Evolutionary conservation across 2,888 invertebrate species (phyloP).

Genomic region (Ptychoptera contaminata): DNA sequence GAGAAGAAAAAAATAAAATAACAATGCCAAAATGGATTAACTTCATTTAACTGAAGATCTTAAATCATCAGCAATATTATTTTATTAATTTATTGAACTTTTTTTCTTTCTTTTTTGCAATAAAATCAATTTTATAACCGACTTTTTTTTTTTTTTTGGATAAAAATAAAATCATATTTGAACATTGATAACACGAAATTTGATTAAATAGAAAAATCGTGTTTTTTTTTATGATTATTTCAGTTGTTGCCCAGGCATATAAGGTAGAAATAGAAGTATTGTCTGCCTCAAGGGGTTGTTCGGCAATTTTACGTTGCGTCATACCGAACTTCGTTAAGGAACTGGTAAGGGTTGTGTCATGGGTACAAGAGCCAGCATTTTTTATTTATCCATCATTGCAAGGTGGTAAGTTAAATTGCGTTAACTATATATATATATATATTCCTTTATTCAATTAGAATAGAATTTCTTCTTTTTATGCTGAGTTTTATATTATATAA

Average conservation of each 20-base stretch:
- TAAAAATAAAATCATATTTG: no score
- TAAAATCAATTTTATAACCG: no score
- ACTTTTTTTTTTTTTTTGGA: no score
- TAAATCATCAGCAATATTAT: no score
- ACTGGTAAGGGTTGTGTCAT: conserved; percentile 55
- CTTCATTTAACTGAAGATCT: no score
- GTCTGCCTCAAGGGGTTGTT: conserved; percentile 52
- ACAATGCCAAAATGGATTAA: no score
- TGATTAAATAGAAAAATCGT: background rate
- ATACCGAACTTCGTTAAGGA: conserved; percentile 59
- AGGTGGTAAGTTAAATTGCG: conserved; percentile 41
- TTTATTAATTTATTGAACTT: no score
- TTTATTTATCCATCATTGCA: conserved; percentile 58
- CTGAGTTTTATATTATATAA: background rate
- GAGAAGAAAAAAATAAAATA: no score
- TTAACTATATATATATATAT: no score
- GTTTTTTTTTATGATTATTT: conserved; percentile 16
- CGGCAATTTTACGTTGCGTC: conserved; percentile 54
- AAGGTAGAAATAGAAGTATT: conserved; percentile 56
- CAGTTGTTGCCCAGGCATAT: conserved; percentile 59
- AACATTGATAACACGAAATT: background rate
- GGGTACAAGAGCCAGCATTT: conserved; percentile 58
- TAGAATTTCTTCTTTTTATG: conserved; percentile 1
- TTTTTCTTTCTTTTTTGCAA: no score
- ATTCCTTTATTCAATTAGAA: no score